Evolutionary conservation across 2,113 vertebrate genomes (phyloP), one percentile per base, ranked within the genome.

Genomic region (Corythoichthys intestinalis): DNA sequence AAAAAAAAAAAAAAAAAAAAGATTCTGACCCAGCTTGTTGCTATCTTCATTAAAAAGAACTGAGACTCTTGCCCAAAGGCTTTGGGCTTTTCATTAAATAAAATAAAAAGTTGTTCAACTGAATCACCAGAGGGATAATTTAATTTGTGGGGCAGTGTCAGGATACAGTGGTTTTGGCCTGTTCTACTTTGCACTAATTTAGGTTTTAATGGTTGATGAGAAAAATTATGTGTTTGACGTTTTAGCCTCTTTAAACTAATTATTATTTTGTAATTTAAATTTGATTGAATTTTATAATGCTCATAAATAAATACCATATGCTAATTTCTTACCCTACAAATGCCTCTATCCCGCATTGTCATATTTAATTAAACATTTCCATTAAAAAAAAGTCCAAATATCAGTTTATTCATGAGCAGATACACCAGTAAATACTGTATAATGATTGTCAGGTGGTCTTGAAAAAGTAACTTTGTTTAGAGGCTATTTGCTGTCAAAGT

Each of bases 401-500:
- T 62, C 49, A 67, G 20, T 46, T 44, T 28, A 20, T 37, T 41
- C 60, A 1, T 48, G 11, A 47, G 44, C 41, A 47, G 2, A 47
- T 47, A 6, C 11, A 34, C 20, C 44, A 46, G 46, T 47, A 47
- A 63, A 34, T 48, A 63, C 13, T 47, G 11, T 63, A 53, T 62
- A 66, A 65, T 69, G 50, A 80, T 57, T 75, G 75, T 35, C 69
- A 67, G 61, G n/a, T 58, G 58, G 61, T 64, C 62, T 70, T 56
- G 74, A 74, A 74, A 76, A 72, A 74, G 57, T 69, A 44, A 77
- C 78, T 81, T 79, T 61, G 63, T 82, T 82, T 86, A 83, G 11
- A 3, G 75, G 75, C 64, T 83, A 74, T 89, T 89, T 88, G 76
- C 73, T 80, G 81, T 85, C 76, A 81, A 70, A 84, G 73, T 84